These are phyloP conservation scores for Lepidurus arcticus DNA, from an alignment of 1,140 invertebrate genomes.

Conservation along the genomic window DNA sequence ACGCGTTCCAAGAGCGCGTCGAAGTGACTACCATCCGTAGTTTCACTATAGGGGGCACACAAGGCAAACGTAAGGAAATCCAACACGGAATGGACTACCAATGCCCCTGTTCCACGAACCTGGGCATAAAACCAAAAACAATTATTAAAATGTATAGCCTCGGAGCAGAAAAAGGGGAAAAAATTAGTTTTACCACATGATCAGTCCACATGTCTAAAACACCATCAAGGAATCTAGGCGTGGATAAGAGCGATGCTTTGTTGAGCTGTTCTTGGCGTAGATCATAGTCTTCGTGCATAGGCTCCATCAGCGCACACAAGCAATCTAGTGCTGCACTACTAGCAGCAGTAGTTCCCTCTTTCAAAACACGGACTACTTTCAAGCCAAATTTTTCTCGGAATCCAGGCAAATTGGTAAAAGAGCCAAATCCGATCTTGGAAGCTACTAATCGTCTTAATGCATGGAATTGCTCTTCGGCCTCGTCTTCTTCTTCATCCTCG, in stretches of 20 bases:
- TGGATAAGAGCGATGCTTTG: conserved; percentile 90
- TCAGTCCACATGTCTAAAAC: conserved; percentile 91
- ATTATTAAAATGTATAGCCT: neutral
- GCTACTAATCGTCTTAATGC: conserved; percentile 86
- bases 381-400: conserved; percentile 91
- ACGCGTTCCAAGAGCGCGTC: conserved; percentile 92
- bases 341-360: conserved; percentile 78
- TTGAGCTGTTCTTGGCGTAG: conserved; percentile 95
- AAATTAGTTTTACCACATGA: conserved; percentile 70
- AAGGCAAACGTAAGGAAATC: conserved; percentile 98
- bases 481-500: conserved; percentile 57
- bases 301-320: conserved; percentile 95
- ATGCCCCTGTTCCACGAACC: conserved; percentile 60
- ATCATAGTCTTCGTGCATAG: conserved; percentile 94
- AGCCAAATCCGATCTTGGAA: conserved; percentile 94
- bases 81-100: conserved; percentile 78
- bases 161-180: conserved; percentile 22
- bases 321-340: conserved; percentile 95
- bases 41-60: conserved; percentile 98
- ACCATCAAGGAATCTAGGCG: conserved; percentile 84
- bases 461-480: conserved; percentile 79
- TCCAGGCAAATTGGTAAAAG: conserved; percentile 83
- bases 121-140: neutral
- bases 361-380: conserved; percentile 80
- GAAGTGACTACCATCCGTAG: conserved; percentile 95